A percentile compares a stretch with the other conserved stretches of the same genome.
Evolutionary conservation across 2,888 invertebrate species (phyloP).

Genomic region (Mimumesa dahlbomi): DNA sequence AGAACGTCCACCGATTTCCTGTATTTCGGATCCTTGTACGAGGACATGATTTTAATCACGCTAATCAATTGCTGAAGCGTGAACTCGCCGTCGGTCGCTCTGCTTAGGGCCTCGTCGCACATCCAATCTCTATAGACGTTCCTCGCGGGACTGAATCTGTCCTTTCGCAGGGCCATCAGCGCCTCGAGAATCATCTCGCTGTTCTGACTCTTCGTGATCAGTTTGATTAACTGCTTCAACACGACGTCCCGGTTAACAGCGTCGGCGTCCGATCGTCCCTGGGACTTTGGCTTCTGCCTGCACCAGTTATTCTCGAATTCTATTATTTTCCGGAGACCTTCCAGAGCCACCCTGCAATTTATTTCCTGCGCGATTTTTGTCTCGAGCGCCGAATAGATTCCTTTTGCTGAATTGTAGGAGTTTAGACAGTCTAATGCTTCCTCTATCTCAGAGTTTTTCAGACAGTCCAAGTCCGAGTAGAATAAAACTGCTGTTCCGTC

Average conservation of each 20-base stretch:
- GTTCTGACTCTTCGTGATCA: constrained; percentile 79
- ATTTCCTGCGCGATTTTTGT: constrained; percentile 80
- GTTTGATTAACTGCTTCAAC: constrained; percentile 81
- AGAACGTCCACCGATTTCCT: constrained; percentile 84
- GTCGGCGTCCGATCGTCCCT: constrained; percentile 32
- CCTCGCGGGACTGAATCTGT: constrained; percentile 70
- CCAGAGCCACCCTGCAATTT: constrained; percentile 79
- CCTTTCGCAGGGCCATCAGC: constrained; percentile 76
- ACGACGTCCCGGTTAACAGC: constrained; percentile 69
- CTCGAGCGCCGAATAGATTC: constrained; percentile 79
- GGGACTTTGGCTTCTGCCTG: constrained; percentile 48
- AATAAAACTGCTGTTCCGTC: constrained; percentile 71
- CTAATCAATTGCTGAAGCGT: constrained; percentile 83
- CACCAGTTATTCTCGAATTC: constrained; percentile 76
- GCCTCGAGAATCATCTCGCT: constrained; percentile 78
- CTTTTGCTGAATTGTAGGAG: constrained; percentile 49
- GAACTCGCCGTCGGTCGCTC: constrained; percentile 84
- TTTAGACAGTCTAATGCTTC: constrained; percentile 66
- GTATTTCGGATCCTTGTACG: constrained; percentile 81
- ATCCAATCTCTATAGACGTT: constrained; percentile 81
- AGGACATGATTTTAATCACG: constrained; percentile 82
- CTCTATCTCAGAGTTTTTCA: constrained; percentile 64
- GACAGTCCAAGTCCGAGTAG: constrained; percentile 53
- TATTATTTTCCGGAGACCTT: constrained; percentile 80
- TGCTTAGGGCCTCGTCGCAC: constrained; percentile 84